These are phyloP conservation scores for Smittia aterrima DNA, from an alignment of 2,888 invertebrate species.

Conservation along the genomic window DNA sequence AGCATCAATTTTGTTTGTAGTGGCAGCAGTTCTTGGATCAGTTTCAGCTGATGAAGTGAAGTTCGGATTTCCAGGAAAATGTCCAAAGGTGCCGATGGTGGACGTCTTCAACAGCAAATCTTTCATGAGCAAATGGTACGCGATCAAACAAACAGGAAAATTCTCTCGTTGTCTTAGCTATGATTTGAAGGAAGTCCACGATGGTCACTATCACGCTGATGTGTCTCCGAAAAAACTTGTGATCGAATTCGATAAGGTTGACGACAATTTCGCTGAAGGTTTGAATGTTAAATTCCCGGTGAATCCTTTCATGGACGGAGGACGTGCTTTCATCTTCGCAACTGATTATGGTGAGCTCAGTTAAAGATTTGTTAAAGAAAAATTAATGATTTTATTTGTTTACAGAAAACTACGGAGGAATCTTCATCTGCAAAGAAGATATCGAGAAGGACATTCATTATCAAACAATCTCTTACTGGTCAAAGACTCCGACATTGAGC, in stretches of 20 bases:
- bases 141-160: neutral
- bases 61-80: neutral
- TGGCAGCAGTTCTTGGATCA: neutral
- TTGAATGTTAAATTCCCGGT: neutral
- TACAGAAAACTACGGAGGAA: neutral
- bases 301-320: conserved; percentile 5
- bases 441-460: neutral
- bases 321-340: neutral
- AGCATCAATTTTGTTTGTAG: neutral
- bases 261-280: neutral
- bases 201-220: neutral
- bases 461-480: neutral
- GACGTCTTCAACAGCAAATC: neutral
- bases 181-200: neutral
- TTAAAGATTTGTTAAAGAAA: neutral
- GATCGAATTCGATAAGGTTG: neutral
- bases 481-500: neutral
- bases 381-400: too few relatives aligned
- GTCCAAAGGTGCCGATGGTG: neutral
- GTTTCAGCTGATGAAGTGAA: neutral
- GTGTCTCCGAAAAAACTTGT: neutral
- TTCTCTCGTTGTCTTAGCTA: neutral
- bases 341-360: conserved; percentile 17
- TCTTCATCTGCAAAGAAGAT: neutral
- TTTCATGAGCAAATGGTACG: neutral